Conservation (phyloP, 2,797 vertebrate genomes). For the Argyrosomus regius region DNA sequence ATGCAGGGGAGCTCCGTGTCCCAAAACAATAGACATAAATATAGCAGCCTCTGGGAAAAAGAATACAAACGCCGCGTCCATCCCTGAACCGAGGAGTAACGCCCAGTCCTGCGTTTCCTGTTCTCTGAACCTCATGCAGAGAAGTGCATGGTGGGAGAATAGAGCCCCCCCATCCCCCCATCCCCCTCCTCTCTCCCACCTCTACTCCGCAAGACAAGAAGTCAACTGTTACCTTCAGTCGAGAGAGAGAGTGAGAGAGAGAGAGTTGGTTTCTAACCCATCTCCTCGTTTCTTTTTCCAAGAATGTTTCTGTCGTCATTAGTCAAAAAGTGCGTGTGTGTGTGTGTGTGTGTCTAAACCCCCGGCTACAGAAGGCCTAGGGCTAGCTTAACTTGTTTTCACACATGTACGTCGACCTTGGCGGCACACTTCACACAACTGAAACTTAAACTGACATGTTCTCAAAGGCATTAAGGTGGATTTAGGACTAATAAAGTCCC, state of each 20-base stretch:
- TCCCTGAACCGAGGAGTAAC: slow-evolving; percentile 83
- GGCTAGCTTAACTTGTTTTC: slow-evolving; percentile 1
- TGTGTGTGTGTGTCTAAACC: not conserved
- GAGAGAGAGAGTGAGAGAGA: slow-evolving; percentile 12
- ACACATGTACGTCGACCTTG: not conserved
- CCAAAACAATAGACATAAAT: slow-evolving; percentile 80
- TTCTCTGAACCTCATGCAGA: slow-evolving; percentile 61
- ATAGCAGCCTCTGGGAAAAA: slow-evolving; percentile 80
- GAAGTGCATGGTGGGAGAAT: slow-evolving; percentile 43
- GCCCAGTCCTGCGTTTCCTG: slow-evolving; percentile 86
- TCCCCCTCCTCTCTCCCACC: not conserved
- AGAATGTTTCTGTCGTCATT: not conserved
- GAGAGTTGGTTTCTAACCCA: not conserved
- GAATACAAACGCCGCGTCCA: slow-evolving; percentile 82
- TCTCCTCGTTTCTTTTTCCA: slow-evolving; percentile 1
- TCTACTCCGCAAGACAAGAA: not conserved
- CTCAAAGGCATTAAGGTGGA: not conserved
- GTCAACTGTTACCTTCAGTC: not conserved
- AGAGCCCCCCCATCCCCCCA: not conserved
- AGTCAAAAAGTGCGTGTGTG: not conserved
- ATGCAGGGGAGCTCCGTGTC: slow-evolving; percentile 52
- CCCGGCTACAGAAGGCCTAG: not conserved
- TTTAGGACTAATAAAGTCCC: not conserved
- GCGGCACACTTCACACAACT: not conserved
- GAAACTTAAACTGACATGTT: slow-evolving; percentile 7